Evolutionary conservation across 2,113 vertebrate genomes (phyloP).

Genomic region (Tachysurus fulvidraco): DNA sequence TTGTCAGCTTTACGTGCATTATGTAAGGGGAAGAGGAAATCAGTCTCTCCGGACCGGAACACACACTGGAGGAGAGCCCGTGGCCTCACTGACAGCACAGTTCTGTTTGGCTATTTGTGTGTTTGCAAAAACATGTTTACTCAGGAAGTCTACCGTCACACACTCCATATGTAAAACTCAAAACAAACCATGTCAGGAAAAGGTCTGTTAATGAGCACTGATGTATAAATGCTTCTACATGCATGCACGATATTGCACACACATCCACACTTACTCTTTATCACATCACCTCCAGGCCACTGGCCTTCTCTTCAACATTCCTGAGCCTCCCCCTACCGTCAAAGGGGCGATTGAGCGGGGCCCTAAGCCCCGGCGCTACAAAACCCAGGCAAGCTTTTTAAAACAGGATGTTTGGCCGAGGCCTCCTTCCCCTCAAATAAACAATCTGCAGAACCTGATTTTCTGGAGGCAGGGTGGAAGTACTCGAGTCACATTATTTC

Average conservation of each 20-base stretch:
- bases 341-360: conserved; percentile 70
- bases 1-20: conserved; percentile 53
- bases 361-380: conserved; percentile 64
- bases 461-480: conserved; percentile 80
- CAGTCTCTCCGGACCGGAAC: conserved; percentile 72
- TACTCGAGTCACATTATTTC: conserved; percentile 73
- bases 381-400: conserved; percentile 76
- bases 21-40: conserved; percentile 75
- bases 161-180: conserved; percentile 51
- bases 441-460: conserved; percentile 86
- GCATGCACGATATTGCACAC: conserved; percentile 9
- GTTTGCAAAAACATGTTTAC: conserved; percentile 38
- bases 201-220: conserved; percentile 17
- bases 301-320: conserved; percentile 75
- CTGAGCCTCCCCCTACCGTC: conserved; percentile 65
- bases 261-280: conserved; percentile 35
- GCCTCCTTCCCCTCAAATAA: conserved; percentile 89
- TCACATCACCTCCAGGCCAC: conserved; percentile 59
- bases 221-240: background rate
- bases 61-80: conserved; percentile 66
- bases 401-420: conserved; percentile 91
- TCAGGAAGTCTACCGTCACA: conserved; percentile 62
- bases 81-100: conserved; percentile 45
- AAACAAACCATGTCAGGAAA: conserved; percentile 52
- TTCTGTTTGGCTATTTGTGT: conserved; percentile 35